Base-by-base conservation (phyloP, 2,888 invertebrate species). In the Dasysyrphus albostriatus region DNA sequence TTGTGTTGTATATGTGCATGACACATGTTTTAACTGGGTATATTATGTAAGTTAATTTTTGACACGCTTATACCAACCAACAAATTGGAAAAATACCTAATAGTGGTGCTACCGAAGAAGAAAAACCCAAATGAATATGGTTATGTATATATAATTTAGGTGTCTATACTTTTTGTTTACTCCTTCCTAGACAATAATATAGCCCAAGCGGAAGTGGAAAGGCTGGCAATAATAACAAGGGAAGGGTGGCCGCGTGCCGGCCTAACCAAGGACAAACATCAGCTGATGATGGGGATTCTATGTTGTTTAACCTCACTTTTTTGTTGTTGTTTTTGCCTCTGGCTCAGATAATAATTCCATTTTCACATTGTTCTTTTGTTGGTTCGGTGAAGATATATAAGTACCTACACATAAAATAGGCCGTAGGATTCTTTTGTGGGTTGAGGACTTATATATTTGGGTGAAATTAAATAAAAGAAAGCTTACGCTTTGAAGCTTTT, bases 261-360 rank as follows among this genome's bases (percentile, higher is more conserved):
- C 78, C 79, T 42, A 42, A 59, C 70, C 87, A 87, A 87, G 87
- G 87, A 87, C 87, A 70, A 87, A 87, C 72, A 83, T 87, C 87
- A 87, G 87, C 87, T 87, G 87, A 87, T 65, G 70, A 79, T 79
- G 54, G 69, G 37, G 9, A 69, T 69, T 69, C n/a, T 39, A 54
- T 54, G 14, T 32, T 10, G 39, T n/a, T 54, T 69, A 51, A 51
- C 14, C 19, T 69, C 14, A n/a, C 44, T 63, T 42, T 63, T 10
- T 44, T 61, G 5, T 61, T 47, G 29, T 47, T 65, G 32, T 32
- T 47, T 47, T 5, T 16, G 16, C 16, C 16, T 34, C 34, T 12
- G 34, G 47, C 49, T 49, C 0, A 37, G 49, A 49, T 49, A 49
- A 32, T 7, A 24, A 65, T 34, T 65, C 14, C 49, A 24, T 51